Percentiles rank a stretch among this genome's conserved stretches.
These are phyloP conservation scores for Phrynocephalus versicolor DNA, from an alignment of 2,113 vertebrate species.

Conservation along the genomic window DNA sequence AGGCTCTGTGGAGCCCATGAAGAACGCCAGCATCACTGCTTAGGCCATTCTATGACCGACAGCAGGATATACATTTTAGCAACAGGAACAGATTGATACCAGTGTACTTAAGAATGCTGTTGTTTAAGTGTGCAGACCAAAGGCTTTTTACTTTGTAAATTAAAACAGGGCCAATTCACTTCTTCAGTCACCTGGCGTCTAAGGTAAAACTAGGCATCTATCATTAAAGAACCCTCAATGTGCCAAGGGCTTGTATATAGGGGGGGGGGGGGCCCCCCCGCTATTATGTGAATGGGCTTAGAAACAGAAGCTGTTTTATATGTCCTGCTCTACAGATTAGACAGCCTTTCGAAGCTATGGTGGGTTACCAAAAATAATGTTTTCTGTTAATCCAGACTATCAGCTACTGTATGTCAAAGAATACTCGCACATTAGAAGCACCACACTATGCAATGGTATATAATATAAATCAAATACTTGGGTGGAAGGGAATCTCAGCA, in stretches of 20 bases:
- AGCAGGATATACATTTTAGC: too few species aligned
- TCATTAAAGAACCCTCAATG: constrained; percentile 73
- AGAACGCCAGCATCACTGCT: neutral
- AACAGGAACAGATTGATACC: neutral
- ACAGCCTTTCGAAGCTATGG: constrained; percentile 54
- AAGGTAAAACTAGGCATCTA: constrained; percentile 69
- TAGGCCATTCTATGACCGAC: neutral
- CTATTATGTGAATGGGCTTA: constrained; percentile 51
- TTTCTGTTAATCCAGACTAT: constrained; percentile 60
- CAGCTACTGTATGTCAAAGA: constrained; percentile 25
- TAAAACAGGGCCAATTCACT: constrained; percentile 48
- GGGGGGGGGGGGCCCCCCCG: constrained; percentile 77
- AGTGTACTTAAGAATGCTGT: neutral
- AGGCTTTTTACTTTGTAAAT: constrained; percentile 56
- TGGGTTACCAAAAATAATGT: constrained; percentile 53
- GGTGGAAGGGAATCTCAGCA: neutral
- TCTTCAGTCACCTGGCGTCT: constrained; percentile 52
- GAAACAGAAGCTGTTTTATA: constrained; percentile 60
- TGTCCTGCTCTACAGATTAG: constrained; percentile 69
- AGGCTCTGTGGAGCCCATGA: neutral
- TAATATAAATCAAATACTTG: constrained; percentile 23
- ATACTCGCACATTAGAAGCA: constrained; percentile 54
- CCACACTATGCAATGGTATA: constrained; percentile 47
- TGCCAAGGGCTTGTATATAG: constrained; percentile 65
- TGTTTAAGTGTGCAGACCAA: neutral